A percentile compares a stretch with the other conserved stretches of the same genome.
Conservation (phyloP, 2,797 vertebrate genomes). For the Tapirus indicus region DNA sequence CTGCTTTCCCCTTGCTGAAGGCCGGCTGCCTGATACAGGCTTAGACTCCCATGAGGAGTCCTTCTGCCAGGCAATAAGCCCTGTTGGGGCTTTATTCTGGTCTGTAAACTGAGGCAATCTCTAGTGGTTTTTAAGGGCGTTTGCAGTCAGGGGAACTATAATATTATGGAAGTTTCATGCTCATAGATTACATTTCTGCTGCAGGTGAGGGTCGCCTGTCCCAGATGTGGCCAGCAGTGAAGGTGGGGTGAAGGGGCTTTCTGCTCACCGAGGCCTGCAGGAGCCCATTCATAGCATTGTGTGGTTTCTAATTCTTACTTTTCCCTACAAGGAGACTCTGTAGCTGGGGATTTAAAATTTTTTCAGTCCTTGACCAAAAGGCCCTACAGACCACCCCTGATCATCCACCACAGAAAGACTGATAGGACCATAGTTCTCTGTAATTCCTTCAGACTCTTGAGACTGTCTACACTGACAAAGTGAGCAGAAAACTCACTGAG, state of each 20-base stretch:
- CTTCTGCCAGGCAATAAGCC: neutral
- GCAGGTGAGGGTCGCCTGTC: neutral
- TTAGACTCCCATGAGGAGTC: neutral
- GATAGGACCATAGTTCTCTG: neutral
- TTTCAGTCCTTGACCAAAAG: slow-evolving; percentile 36
- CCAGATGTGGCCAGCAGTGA: neutral
- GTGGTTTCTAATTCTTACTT: neutral
- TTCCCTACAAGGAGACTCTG: neutral
- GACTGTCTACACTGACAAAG: neutral
- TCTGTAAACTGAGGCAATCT: neutral
- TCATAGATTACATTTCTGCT: neutral
- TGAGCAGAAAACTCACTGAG: neutral
- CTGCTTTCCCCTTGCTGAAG: neutral
- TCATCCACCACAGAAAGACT: neutral
- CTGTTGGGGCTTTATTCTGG: neutral
- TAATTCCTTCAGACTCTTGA: slow-evolving; percentile 11
- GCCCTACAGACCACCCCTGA: neutral
- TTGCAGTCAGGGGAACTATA: neutral
- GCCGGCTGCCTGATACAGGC: neutral
- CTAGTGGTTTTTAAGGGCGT: neutral
- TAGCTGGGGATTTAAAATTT: neutral
- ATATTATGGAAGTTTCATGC: neutral
- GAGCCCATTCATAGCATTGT: neutral
- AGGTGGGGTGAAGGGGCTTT: neutral
- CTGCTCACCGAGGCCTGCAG: neutral